Conservation (phyloP, 2,888 invertebrate species). For the Tenthredo mesomela region DNA sequence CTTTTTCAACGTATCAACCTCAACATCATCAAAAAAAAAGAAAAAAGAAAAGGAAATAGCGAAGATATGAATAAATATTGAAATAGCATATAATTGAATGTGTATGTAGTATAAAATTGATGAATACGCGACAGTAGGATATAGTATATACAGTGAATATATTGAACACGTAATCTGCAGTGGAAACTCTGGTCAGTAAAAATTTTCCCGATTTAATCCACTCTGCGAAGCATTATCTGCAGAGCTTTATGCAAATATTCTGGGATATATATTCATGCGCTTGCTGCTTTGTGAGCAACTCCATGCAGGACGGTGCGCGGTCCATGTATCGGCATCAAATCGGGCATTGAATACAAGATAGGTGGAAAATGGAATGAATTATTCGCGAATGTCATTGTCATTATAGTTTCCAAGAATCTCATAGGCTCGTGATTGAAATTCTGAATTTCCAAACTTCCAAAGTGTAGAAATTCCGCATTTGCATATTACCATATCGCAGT, state of each 20-base stretch:
- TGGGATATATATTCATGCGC: background rate
- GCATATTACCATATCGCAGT: too few relatives aligned
- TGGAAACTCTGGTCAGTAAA: background rate
- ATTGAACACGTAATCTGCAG: background rate
- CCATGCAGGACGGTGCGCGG: background rate
- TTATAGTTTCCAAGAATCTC: background rate
- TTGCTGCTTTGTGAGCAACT: background rate
- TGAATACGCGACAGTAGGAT: background rate
- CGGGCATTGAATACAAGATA: background rate
- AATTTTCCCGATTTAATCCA: slow-evolving; percentile 37
- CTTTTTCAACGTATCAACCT: background rate
- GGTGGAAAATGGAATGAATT: background rate
- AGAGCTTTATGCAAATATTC: slow-evolving; percentile 43
- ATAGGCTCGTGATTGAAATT: too few relatives aligned
- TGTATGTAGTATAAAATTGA: background rate
- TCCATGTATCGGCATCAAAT: background rate
- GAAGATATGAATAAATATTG: background rate
- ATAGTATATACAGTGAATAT: background rate
- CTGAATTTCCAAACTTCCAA: too few relatives aligned
- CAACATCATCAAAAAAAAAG: background rate
- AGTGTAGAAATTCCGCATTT: too few relatives aligned
- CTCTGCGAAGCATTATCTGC: slow-evolving; percentile 34
- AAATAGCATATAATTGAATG: background rate
- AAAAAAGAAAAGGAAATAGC: background rate
- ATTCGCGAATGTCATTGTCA: background rate